Evolutionary conservation across 2,888 invertebrate genomes (phyloP).

Genomic region (Andrena marginata): DNA sequence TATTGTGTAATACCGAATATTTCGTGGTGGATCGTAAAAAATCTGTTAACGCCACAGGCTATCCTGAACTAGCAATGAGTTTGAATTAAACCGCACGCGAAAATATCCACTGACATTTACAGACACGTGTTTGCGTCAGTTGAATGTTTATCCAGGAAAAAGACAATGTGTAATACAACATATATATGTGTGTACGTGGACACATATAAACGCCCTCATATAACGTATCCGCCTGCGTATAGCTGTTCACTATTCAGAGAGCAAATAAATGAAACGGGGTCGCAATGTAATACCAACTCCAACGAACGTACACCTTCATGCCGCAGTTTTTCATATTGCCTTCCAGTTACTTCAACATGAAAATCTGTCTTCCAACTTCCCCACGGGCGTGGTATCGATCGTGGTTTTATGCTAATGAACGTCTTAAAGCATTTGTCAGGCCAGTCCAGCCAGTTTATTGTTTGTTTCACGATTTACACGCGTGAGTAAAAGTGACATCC

Average conservation of each 20-base stretch:
- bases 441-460: conserved; percentile 14
- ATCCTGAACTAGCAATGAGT: neutral
- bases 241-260: conserved; percentile 63
- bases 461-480: conserved; percentile 9
- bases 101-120: conserved; percentile 18
- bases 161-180: conserved; percentile 60
- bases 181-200: neutral
- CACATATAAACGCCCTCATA: neutral
- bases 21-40: neutral
- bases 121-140: conserved; percentile 9
- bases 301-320: conserved; percentile 38
- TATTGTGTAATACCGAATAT: too few species aligned
- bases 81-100: neutral
- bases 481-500: neutral
- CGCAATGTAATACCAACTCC: conserved; percentile 66
- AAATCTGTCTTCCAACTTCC: conserved; percentile 48
- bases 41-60: neutral
- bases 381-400: conserved; percentile 25
- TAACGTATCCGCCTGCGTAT: conserved; percentile 7
- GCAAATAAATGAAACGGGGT: conserved; percentile 74
- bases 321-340: conserved; percentile 66
- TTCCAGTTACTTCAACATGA: conserved; percentile 57
- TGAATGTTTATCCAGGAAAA: conserved; percentile 47
- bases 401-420: conserved; percentile 50
- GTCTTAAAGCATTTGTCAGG: conserved; percentile 39